phyloP scores from a whole-genome alignment of 2,797 vertebrate genomes.

The Alcedo quadribrachys region DNA sequence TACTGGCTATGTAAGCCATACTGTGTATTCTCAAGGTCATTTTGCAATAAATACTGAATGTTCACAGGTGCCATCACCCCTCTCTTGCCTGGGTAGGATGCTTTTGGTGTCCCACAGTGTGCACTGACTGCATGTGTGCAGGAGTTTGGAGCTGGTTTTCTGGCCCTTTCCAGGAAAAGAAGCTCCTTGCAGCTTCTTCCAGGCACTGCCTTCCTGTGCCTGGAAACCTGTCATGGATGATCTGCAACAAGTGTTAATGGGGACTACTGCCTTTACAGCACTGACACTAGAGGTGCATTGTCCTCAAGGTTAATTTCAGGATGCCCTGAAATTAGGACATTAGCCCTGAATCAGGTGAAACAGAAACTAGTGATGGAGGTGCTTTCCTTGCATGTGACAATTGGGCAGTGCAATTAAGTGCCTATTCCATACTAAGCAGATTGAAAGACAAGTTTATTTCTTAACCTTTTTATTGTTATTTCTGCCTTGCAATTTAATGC shows the following conservation, averaged over 20 bases:
- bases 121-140: rapidly evolving
- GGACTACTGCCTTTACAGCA: not conserved
- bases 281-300: not conserved
- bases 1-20: not conserved
- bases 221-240: not conserved
- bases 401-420: not conserved
- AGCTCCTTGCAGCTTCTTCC: not conserved
- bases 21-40: not conserved
- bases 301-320: not conserved
- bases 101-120: not conserved
- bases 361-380: not conserved
- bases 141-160: not conserved
- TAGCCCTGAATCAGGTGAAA: not conserved
- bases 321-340: not conserved
- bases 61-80: not conserved
- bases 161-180: not conserved
- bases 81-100: not conserved
- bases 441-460: not conserved
- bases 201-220: not conserved
- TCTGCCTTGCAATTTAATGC: not conserved
- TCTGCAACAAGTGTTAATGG: not conserved
- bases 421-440: not conserved
- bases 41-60: not conserved
- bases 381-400: not conserved
- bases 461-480: not conserved